Evolutionary conservation across 2,113 vertebrate species (phyloP), one percentile per base, ranked within the genome.

Genomic region (Cheilinus undulatus): DNA sequence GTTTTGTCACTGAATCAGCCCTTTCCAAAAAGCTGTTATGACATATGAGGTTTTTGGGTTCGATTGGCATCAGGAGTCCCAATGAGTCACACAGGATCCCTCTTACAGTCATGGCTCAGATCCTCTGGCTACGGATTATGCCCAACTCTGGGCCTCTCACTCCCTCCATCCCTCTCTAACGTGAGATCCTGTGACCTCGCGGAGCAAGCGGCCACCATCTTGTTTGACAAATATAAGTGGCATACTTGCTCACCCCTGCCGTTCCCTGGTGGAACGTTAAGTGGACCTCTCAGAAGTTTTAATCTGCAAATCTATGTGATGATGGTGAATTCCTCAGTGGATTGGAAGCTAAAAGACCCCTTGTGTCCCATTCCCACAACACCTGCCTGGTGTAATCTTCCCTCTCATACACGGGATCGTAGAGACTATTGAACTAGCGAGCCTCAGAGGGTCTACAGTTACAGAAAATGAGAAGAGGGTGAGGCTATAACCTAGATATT

Each of bases 261-360:
- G 36, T 52, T 59, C 80, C 63, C 59, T 61, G 48, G 65, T 5
- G 28, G 73, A 82, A 82, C 75, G 52, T 73, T 78, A 89, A 91
- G 88, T 88, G 90, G 78, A 52, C 24, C 65, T 80, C 83, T 90
- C 73, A 71, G 68, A 87, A 69, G 73, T 64, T 80, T 85, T 87
- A 91, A 92, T 92, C 91, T 90, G 68, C 30, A 84, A 74, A 90
- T 92, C 88, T 90, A 34, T 77, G 75, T 61, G 82, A 84, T 87
- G 79, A 88, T 70, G 67, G 8, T 67, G 68, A 81, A 88, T 89
- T 87, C 84, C 89, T 78, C 17, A 49, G 78, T 72, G 78, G 73
- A 88, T 69, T 79, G 76, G 53, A 69, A 24, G 48, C 77, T 75
- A 59, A 83, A 82, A 85, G 75, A 85, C 49, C 56, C 65, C 52